Percentiles rank a stretch among this genome's conserved stretches.
Conservation (phyloP, 2,797 vertebrate species). For the Hydrocynus forskahlii region DNA sequence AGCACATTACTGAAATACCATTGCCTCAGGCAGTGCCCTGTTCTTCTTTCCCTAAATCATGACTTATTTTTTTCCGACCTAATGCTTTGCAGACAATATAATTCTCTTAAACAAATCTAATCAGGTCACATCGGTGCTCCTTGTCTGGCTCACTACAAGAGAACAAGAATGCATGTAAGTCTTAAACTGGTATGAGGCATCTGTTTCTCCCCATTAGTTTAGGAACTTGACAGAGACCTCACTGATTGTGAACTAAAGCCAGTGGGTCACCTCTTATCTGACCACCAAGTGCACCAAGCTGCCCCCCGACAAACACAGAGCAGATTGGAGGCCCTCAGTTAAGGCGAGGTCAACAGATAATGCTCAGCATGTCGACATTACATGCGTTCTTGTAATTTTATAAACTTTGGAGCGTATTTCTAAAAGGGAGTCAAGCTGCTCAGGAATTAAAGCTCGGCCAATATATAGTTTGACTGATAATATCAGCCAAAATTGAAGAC, state of each 20-base stretch:
- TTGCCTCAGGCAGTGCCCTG: conserved; percentile 10
- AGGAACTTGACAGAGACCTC: conserved; percentile 9
- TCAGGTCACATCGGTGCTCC: too few relatives aligned
- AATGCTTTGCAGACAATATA: neutral
- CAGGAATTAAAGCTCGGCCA: neutral
- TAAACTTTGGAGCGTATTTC: neutral
- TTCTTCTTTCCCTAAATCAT: neutral
- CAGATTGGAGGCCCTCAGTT: neutral
- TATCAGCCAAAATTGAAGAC: neutral
- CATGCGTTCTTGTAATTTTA: neutral
- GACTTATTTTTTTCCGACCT: neutral
- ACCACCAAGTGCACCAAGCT: neutral
- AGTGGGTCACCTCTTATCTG: conserved; percentile 5
- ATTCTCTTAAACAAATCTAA: neutral
- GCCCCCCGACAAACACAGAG: neutral
- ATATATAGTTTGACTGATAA: neutral
- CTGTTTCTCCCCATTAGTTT: neutral
- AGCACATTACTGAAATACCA: neutral
- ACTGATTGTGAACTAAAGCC: neutral
- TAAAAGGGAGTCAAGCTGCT: too few relatives aligned
- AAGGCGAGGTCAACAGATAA: neutral
- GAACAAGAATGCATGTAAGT: neutral
- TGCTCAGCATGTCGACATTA: neutral
- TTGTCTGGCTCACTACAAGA: too few relatives aligned
- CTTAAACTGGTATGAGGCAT: neutral